phyloP scores from a whole-genome alignment of 2,888 invertebrate species.

The Rhabditophanes sp. region DNA sequence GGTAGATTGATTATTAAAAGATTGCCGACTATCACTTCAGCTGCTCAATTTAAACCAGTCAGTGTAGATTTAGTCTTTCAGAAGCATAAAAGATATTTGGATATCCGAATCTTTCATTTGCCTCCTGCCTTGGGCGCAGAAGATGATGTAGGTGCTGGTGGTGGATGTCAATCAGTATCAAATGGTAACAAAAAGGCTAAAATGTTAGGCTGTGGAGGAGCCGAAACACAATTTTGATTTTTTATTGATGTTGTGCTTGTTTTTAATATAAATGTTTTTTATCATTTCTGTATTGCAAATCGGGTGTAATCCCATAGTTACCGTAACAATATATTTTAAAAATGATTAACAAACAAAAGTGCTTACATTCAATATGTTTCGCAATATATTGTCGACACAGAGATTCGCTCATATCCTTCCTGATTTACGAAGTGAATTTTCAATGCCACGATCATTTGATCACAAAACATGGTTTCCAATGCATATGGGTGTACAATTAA shows the following conservation, averaged over 20 bases:
- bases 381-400: no score
- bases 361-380: no score
- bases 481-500: constrained; percentile 38
- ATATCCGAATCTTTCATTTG: constrained; percentile 12
- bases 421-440: constrained; percentile 7
- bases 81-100: constrained; percentile 8
- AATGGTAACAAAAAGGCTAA: no score
- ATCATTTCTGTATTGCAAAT: constrained; percentile 1
- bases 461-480: constrained; percentile 19
- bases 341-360: no score
- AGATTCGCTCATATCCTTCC: no score
- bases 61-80: constrained; percentile 11
- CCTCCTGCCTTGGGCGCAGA: constrained; percentile 11
- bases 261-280: constrained; percentile 7
- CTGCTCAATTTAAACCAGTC: constrained; percentile 9
- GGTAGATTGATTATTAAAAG: constrained; percentile 12
- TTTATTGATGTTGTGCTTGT: constrained; percentile 7
- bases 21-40: constrained; percentile 10
- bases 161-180: constrained; percentile 6
- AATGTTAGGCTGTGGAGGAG: no score
- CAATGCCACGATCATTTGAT: constrained; percentile 9
- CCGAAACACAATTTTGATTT: no score
- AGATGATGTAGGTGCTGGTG: constrained; percentile 4
- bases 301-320: no score
- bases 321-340: no score